Evolutionary conservation across 2,113 vertebrate genomes (phyloP), one percentile per base, ranked within the genome.

Genomic region (Heterotis niloticus): DNA sequence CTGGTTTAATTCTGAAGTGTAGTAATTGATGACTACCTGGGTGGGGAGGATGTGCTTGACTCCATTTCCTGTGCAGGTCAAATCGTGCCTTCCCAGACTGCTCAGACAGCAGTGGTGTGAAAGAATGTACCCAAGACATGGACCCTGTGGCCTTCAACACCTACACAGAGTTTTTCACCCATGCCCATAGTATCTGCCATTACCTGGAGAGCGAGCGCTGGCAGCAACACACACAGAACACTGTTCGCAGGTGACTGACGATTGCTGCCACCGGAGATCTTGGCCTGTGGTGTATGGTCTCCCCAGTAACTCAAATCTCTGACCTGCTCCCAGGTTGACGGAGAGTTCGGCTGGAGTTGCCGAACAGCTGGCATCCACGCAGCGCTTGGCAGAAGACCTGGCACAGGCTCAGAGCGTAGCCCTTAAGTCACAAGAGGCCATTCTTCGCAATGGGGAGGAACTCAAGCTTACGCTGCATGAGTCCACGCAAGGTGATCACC

Each of bases 91-190:
- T 93, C 82, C 93, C 94, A 16, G 80, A 86, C 44, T 94, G 93
- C 85, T 85, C 90, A 0, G 90, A 90, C 17, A 83, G 82, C 13
- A 89, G 90, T 16, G 88, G 88, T 12, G 86, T 94, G 81, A 90
- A 84, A 78, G 84, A 85, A 56, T 95, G 94, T 78, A 94, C 93
- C 0, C 83, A 84, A 10, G 79, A 65, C 13, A 94, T 95, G 93
- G 93, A 95, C 20, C 59, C 81, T 0, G 90, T 93, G 78, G 93
- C 93, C 1, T 95, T 95, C 76, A 91, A 90, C 75, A 78, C 91
- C 5, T 94, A 91, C 87, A 95, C 93, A 0, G 93, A 94, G 85
- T 94, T 95, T 84, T 95, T 94, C 85, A 95, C 93, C 1, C 93
- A 94, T 75, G 88, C 91, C 0, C 90, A 94, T 78, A 89, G 92